Evolutionary conservation across 2,113 vertebrate genomes (phyloP).

Genomic region (Rhabdornis inornatus): DNA sequence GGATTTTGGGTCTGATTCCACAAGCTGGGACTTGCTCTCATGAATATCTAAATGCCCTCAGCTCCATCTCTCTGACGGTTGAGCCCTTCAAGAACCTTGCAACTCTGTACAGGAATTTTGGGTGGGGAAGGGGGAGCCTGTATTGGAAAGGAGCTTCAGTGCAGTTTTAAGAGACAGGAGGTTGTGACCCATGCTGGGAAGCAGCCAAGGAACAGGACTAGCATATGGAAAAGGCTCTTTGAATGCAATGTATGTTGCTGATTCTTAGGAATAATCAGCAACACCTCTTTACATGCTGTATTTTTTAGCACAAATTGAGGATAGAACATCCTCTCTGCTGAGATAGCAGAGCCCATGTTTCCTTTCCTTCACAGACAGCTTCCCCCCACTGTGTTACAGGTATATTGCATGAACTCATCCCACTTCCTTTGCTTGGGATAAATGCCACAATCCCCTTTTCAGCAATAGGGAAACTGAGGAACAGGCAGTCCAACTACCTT

Average conservation of each 20-base stretch:
- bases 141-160: not conserved
- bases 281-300: conserved; percentile 19
- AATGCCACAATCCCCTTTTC: not conserved
- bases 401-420: not conserved
- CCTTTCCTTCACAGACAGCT: not conserved
- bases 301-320: conserved; percentile 39
- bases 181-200: not conserved
- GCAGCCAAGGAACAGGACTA: conserved; percentile 29
- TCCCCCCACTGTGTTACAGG: not conserved
- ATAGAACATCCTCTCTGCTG: conserved; percentile 9
- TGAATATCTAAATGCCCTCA: not conserved
- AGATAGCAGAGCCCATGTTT: not conserved
- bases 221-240: conserved; percentile 10
- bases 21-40: not conserved
- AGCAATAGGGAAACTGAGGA: conserved; percentile 1
- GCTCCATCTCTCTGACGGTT: not conserved
- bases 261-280: conserved; percentile 26
- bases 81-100: not conserved
- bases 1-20: not conserved
- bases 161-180: not conserved
- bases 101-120: not conserved
- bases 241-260: not conserved
- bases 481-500: not conserved
- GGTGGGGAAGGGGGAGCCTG: not conserved
- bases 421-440: not conserved